Conservation (phyloP, 2,797 vertebrate species). For the Anomalospiza imberbis region DNA sequence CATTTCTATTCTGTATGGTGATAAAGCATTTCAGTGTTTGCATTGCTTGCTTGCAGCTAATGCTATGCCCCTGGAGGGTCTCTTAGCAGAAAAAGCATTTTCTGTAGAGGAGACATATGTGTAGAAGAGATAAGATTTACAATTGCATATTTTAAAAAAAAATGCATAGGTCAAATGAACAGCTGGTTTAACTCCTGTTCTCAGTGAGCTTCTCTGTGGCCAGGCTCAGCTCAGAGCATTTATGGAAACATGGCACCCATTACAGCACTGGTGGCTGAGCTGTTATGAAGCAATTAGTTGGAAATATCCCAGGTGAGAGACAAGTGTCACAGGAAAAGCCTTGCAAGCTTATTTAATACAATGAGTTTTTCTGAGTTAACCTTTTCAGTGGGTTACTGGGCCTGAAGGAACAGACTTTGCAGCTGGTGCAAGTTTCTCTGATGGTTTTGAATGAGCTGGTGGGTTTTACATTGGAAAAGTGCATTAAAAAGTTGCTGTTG, state of each 20-base stretch:
- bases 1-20: not conserved
- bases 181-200: not conserved
- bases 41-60: constrained; percentile 20
- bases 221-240: not conserved
- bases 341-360: not conserved
- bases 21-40: constrained; percentile 22
- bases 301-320: not conserved
- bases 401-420: not conserved
- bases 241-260: not conserved
- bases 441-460: not conserved
- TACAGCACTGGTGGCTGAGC: not conserved
- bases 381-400: not conserved
- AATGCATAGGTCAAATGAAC: not conserved
- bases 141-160: not conserved
- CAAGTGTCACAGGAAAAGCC: not conserved
- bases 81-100: not conserved
- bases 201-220: not conserved
- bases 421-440: not conserved
- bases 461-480: not conserved
- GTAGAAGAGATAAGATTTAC: constrained; percentile 40
- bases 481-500: not conserved
- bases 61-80: not conserved
- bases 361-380: not conserved
- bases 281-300: not conserved
- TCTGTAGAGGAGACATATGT: constrained; percentile 19